These are phyloP conservation scores for Amphipyra tragopoginis DNA, from an alignment of 2,888 invertebrate species.

Conservation along the genomic window DNA sequence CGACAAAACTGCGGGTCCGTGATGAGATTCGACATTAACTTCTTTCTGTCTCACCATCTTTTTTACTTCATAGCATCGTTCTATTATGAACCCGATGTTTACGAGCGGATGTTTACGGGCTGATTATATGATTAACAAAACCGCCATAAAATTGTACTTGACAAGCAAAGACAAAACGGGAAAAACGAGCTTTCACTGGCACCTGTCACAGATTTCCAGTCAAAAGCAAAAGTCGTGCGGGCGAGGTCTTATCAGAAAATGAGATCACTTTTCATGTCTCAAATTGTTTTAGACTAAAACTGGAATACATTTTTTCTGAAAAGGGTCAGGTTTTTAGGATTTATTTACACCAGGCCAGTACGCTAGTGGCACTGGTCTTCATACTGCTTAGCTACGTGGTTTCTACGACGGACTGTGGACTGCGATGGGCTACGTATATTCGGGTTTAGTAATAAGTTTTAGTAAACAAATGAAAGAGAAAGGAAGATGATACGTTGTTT, in stretches of 20 bases:
- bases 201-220: slow-evolving; percentile 44
- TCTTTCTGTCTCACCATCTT: no score
- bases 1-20: no score
- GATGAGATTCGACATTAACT: no score
- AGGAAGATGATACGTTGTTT: no score
- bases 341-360: background rate
- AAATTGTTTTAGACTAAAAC: slow-evolving; percentile 21
- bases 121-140: slow-evolving; percentile 40
- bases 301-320: slow-evolving; percentile 4
- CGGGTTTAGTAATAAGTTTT: no score
- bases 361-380: background rate
- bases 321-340: background rate
- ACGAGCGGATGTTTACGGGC: slow-evolving; percentile 26
- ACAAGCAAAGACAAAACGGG: slow-evolving; percentile 40
- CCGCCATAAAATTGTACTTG: slow-evolving; percentile 40
- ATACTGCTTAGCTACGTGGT: no score
- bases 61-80: no score
- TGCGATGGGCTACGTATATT: no score
- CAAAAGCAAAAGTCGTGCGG: slow-evolving; percentile 29
- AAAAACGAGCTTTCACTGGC: slow-evolving; percentile 38
- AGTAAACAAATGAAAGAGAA: no score
- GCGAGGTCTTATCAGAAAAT: slow-evolving; percentile 53
- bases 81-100: slow-evolving; percentile 9
- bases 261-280: slow-evolving; percentile 33
- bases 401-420: no score